These are phyloP conservation scores for Encarsia formosa DNA, from an alignment of 2,888 invertebrate species.

Conservation along the genomic window DNA sequence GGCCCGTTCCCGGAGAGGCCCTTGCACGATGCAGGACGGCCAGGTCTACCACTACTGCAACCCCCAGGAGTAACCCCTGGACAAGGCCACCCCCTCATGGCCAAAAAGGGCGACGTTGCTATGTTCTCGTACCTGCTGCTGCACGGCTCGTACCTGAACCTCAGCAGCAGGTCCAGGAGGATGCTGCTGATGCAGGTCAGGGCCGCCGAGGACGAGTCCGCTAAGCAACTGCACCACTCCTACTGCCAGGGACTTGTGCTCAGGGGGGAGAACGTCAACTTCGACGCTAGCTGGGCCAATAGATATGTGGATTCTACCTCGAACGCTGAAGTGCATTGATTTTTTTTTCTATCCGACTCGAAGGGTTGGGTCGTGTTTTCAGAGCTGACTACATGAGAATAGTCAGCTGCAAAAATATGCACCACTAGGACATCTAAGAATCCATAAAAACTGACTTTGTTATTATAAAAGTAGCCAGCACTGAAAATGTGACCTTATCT, in stretches of 20 bases:
- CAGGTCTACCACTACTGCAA: constrained; percentile 54
- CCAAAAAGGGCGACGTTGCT: constrained; percentile 57
- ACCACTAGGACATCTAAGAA: too few species aligned
- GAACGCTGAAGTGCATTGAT: too few species aligned
- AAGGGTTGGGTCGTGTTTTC: too few species aligned
- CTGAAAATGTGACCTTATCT: too few species aligned
- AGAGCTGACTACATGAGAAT: too few species aligned
- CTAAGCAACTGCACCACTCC: constrained; percentile 48
- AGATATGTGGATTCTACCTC: too few species aligned
- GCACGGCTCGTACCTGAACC: constrained; percentile 58
- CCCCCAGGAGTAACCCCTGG: constrained; percentile 53
- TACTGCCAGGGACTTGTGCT: constrained; percentile 59
- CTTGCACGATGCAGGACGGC: constrained; percentile 42
- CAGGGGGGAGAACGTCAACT: constrained; percentile 56
- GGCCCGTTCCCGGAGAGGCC: constrained; percentile 57
- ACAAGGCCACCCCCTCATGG: constrained; percentile 54
- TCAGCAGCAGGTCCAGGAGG: constrained; percentile 51
- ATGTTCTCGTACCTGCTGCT: constrained; percentile 59
- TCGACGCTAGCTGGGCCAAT: too few species aligned
- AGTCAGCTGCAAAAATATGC: too few species aligned
- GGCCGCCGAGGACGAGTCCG: constrained; percentile 56
- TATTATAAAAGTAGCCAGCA: too few species aligned
- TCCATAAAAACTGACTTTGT: too few species aligned
- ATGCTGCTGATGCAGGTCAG: constrained; percentile 58
- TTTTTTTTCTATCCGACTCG: too few species aligned